phyloP scores from a whole-genome alignment of 2,113 vertebrate species.

The Taxidea taxus region DNA sequence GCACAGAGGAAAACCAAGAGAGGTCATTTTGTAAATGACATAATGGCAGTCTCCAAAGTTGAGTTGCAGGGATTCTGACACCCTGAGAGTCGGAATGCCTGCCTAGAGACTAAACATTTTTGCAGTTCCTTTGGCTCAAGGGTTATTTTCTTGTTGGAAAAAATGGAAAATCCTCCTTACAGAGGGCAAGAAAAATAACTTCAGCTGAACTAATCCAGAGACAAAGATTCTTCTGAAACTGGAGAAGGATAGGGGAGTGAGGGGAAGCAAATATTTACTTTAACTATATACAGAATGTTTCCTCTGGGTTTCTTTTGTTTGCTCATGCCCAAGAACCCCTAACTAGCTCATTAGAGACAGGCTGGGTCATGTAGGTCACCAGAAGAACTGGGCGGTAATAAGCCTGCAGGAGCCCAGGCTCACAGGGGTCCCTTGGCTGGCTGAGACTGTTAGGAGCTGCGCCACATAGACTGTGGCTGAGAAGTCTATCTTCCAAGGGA shows the following conservation, averaged over 20 bases:
- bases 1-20: constrained; percentile 15
- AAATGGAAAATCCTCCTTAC: constrained; percentile 50
- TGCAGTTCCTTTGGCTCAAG: constrained; percentile 68
- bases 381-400: neutral
- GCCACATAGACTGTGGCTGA: neutral
- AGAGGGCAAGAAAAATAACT: constrained; percentile 67
- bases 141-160: constrained; percentile 72
- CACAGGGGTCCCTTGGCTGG: neutral
- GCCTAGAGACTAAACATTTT: constrained; percentile 73
- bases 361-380: neutral
- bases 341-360: neutral
- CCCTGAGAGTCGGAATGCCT: constrained; percentile 39
- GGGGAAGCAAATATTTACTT: neutral
- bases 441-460: neutral
- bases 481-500: neutral
- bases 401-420: neutral
- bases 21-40: neutral
- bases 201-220: constrained; percentile 59
- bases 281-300: constrained; percentile 48
- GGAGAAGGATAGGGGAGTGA: neutral
- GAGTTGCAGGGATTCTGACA: neutral
- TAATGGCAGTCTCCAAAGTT: neutral
- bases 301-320: constrained; percentile 46
- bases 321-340: neutral
- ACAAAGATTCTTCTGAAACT: constrained; percentile 62